Base-by-base conservation (phyloP, 2,797 vertebrate genomes). In the Brachyalestes nurse region DNA sequence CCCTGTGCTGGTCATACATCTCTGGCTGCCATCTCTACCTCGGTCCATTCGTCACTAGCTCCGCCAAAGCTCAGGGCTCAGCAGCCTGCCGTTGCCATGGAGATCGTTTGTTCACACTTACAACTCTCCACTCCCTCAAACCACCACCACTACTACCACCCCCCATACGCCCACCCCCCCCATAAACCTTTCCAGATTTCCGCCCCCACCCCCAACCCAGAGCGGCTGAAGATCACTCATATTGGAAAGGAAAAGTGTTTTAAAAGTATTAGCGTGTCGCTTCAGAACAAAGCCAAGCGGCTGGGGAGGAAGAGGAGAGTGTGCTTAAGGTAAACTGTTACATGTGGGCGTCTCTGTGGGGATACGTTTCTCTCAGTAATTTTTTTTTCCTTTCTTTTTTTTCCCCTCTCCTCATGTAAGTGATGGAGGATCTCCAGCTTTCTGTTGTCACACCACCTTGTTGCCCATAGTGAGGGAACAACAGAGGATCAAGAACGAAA, bases 51-150 rank as follows among this genome's bases (percentile, higher is more conserved):
- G 85, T 93, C 90, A 91, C 90, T 88, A 85, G 55, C 75, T 81
- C 65, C 86, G 88, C 79, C 77, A 77, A 81, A 70, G 71, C 88
- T 90, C 55, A 62, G 85, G 85, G 87, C 89, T 89, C 87, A 85
- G 89, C 90, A 88, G 92, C 93, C 90, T 91, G 82, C 88, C 64
- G 93, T 94, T 93, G 87, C 93, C 91, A 95, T 94, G 92, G 94
- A 91, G 90, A 95, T 90, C 64, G 89, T 91, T 90, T 92, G 93
- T 93, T 93, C 91, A 88, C 85, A 91, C 86, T 87, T 89, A 89
- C 89, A 90, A 91, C 92, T 89, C 91, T 87, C 89, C 83, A 88
- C 90, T 75, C 82, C 78, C 88, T 90, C 87, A 58, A 86, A 84
- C 82, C 82, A 84, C 87, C 85, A 88, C 87, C 83, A 80, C 84